Evolutionary conservation across 2,888 invertebrate species (phyloP), one percentile per base, ranked within the genome.

Genomic region (Chelonus formosanus): DNA sequence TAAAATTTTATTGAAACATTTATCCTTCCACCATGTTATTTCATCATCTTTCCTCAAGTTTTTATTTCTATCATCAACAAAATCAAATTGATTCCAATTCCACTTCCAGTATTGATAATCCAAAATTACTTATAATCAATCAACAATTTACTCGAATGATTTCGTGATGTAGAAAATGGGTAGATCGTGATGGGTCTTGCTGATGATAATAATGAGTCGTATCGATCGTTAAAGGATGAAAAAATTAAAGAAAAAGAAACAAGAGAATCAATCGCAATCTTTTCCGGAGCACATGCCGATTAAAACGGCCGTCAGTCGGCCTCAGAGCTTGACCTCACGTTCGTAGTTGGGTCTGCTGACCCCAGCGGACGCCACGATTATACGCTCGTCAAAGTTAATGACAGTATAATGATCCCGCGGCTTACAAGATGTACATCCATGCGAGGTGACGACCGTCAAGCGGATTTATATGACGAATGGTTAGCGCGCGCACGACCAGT

Each of bases 381-480:
- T 74, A 80, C 75, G 79, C 75, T 76, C 78, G 76, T 80, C 80
- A 77, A 80, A 77, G 70, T 76, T 80, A 80, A 80, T 78, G 80
- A 79, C 78, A 76, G 73, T 70, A 76, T 79, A 78, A 80, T 78
- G 80, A 80, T 78, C 70, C 75, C 69, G 72, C 73, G 73, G 75
- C 73, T 74, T 73, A 72, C 69, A 73, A 72, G 71, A 43, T 43
- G 52, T 45, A 57, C 10, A 45, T 45, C 47, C 20, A 66, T 47
- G 35, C 43, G 61, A 58, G 55, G 57, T 65, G 60, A 62, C 47
- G 70, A 67, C 63, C 67, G 70, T 68, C 67, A 57, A 64, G 66
- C 59, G 10, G 63, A 58, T 60, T 62, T 69, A 68, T 71, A 77
- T 80, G 80, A 80, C 75, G 76, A 80, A 80, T 80, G 78, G 77